phyloP scores from a whole-genome alignment of 2,113 vertebrate species.

The Romanogobio albipinnatus region DNA sequence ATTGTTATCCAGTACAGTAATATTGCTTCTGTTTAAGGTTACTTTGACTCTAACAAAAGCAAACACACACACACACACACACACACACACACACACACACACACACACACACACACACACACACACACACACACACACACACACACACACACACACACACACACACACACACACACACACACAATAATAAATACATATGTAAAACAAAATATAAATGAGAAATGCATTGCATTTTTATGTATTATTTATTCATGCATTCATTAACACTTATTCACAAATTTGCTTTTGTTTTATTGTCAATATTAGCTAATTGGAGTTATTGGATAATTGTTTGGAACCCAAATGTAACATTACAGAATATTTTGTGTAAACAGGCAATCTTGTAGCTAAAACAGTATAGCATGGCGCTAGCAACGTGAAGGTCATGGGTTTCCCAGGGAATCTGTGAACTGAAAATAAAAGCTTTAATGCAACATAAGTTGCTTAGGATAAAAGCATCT shows the following conservation, averaged over 20 bases:
- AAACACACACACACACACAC: neutral
- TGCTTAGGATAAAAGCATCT: neutral
- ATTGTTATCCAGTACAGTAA: neutral
- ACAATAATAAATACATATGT: neutral
- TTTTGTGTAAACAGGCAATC: no score
- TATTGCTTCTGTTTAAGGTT: neutral
- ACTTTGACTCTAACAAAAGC: neutral
- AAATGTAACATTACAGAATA: no score
- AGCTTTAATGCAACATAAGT: neutral
- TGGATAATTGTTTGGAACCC: neutral
- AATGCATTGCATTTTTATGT: neutral
- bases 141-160: no score
- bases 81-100: no score
- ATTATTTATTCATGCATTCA: neutral
- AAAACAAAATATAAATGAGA: neutral
- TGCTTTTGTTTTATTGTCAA: neutral
- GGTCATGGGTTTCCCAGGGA: neutral
- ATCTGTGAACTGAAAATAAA: neutral
- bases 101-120: no score
- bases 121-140: no score
- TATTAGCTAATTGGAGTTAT: neutral
- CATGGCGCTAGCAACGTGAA: neutral
- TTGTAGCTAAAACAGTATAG: no score
- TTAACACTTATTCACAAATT: neutral
- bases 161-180: no score